phyloP scores from a whole-genome alignment of 2,888 invertebrate genomes.

The Escarpia spicata region DNA sequence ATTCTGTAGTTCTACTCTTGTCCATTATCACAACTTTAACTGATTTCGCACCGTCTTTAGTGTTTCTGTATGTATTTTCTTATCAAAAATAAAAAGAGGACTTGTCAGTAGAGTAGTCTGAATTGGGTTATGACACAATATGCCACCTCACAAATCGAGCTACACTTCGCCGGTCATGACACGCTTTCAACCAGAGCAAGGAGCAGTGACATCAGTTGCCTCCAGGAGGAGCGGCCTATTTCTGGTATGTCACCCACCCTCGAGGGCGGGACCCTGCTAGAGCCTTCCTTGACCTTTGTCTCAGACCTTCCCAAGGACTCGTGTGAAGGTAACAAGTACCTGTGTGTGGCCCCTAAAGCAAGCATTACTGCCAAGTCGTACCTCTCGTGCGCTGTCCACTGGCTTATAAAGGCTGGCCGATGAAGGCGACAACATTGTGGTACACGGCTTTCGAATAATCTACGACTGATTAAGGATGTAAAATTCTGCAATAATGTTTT shows the following conservation, averaged over 20 bases:
- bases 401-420: background rate
- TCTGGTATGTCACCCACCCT: conserved; percentile 48
- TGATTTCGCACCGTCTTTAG: too few species aligned
- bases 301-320: conserved; percentile 60
- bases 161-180: conserved; percentile 48
- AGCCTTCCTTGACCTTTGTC: conserved; percentile 48
- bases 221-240: conserved; percentile 35
- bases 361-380: conserved; percentile 51
- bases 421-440: background rate
- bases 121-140: conserved; percentile 51
- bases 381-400: background rate
- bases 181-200: conserved; percentile 47
- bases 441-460: background rate
- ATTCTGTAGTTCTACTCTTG: too few species aligned
- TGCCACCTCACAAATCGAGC: conserved; percentile 53
- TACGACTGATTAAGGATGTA: background rate
- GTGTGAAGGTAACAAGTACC: conserved; percentile 40
- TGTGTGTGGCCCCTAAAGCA: conserved; percentile 52
- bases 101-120: conserved; percentile 56
- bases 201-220: conserved; percentile 43
- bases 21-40: too few species aligned
- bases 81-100: conserved; percentile 26
- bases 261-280: conserved; percentile 48
- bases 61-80: too few species aligned
- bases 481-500: background rate